Conservation (phyloP, 1,140 invertebrate species). For the Drosophila kepulauana region DNA sequence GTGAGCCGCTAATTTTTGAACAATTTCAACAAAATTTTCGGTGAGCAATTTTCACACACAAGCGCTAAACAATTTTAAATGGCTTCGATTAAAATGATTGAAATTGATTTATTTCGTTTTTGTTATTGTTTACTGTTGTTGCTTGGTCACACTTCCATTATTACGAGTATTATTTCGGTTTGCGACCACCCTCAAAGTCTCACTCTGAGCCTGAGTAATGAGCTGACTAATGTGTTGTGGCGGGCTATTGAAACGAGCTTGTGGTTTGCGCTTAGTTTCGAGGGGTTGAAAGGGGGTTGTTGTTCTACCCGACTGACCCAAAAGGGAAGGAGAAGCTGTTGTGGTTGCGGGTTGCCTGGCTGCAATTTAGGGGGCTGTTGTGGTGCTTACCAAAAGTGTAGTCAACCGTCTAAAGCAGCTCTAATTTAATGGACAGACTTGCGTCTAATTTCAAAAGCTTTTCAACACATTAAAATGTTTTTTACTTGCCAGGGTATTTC, state of each 20-base stretch:
- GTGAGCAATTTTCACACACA: constrained; percentile 57
- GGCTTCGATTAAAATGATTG: constrained; percentile 55
- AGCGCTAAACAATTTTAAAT: constrained; percentile 66
- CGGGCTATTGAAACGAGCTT: constrained; percentile 56
- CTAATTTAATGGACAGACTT: too few species aligned
- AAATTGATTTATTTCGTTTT: constrained; percentile 58
- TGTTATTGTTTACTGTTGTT: constrained; percentile 13
- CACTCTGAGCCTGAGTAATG: constrained; percentile 18
- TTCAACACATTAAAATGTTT: background rate
- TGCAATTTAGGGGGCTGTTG: constrained; percentile 18
- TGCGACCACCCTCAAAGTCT: constrained; percentile 4
- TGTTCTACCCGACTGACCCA: background rate
- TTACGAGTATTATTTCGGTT: background rate
- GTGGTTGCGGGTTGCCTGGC: constrained; percentile 52
- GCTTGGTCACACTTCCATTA: constrained; percentile 46
- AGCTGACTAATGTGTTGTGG: constrained; percentile 41
- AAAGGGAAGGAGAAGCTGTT: background rate
- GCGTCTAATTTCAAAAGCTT: background rate
- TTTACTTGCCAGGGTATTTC: constrained; percentile 2
- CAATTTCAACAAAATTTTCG: constrained; percentile 57
- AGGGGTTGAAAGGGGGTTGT: constrained; percentile 27
- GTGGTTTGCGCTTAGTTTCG: constrained; percentile 32
- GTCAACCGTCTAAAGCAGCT: background rate
- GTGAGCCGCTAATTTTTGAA: constrained; percentile 66
- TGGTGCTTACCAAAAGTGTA: background rate